These are phyloP conservation scores for Pecten maximus DNA, from an alignment of 2,888 invertebrate genomes.

Conservation along the genomic window DNA sequence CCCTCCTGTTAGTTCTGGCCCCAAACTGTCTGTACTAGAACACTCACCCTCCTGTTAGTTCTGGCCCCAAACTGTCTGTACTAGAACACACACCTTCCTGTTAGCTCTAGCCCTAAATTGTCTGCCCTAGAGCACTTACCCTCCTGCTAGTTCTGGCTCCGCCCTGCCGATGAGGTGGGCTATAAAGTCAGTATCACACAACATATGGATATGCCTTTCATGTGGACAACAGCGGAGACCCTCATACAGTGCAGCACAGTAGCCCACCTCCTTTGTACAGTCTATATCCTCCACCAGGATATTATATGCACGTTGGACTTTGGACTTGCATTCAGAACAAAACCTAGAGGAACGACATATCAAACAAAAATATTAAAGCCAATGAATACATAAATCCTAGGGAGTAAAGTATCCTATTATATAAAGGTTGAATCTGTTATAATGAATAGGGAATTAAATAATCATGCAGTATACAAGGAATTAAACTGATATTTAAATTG, in stretches of 20 bases:
- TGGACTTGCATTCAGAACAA: constrained; percentile 95
- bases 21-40: too few relatives aligned
- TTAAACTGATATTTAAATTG: too few relatives aligned
- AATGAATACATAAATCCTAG: too few relatives aligned
- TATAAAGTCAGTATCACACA: constrained; percentile 94
- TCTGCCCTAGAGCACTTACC: constrained; percentile 83
- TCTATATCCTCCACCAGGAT: constrained; percentile 89
- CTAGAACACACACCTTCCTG: too few relatives aligned
- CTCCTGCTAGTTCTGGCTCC: constrained; percentile 94
- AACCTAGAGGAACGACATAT: constrained; percentile 85
- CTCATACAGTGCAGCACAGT: constrained; percentile 92
- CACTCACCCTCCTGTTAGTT: too few relatives aligned
- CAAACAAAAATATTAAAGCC: not conserved
- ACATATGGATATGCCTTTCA: constrained; percentile 94
- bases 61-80: too few relatives aligned
- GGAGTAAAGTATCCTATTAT: too few relatives aligned
- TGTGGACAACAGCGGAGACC: constrained; percentile 90
- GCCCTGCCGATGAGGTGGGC: constrained; percentile 93
- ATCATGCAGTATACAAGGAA: too few relatives aligned
- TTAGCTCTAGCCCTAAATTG: too few relatives aligned
- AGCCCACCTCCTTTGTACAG: constrained; percentile 93
- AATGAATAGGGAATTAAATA: too few relatives aligned
- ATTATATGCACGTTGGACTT: constrained; percentile 93
- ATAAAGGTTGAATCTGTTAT: too few relatives aligned
- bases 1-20: too few relatives aligned